Percentiles rank a stretch among this genome's conserved stretches.
These are phyloP conservation scores for Cygnus atratus DNA, from an alignment of 2,113 vertebrate species.

Conservation along the genomic window DNA sequence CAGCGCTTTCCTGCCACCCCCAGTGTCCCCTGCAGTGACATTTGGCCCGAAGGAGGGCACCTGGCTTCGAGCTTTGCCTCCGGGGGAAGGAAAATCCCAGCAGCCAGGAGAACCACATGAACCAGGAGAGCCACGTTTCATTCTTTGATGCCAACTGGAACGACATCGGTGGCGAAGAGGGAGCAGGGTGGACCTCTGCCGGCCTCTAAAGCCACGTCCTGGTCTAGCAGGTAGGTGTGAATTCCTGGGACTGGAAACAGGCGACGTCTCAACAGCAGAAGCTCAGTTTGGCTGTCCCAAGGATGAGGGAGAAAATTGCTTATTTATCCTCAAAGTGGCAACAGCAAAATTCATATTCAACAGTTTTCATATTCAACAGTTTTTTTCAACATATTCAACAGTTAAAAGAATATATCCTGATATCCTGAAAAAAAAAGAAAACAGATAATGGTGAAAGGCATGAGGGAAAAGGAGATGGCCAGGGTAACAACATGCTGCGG, in stretches of 20 bases:
- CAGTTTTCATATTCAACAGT: too few species aligned
- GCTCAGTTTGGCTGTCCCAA: background rate
- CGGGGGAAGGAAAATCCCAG: background rate
- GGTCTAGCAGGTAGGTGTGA: background rate
- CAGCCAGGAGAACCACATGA: background rate
- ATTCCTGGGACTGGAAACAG: background rate
- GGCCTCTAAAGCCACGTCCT: background rate
- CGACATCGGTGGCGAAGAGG: rapidly evolving
- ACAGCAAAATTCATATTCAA: too few species aligned
- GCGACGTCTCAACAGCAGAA: background rate
- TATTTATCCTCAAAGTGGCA: background rate
- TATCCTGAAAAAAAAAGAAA: background rate
- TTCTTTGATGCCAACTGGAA: background rate
- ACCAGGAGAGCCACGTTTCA: too few species aligned
- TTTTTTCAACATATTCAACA: too few species aligned
- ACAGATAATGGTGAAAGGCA: background rate
- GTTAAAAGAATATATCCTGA: background rate
- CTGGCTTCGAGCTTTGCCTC: background rate
- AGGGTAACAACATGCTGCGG: rapidly evolving
- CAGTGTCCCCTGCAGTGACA: background rate
- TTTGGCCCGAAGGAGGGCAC: rapidly evolving
- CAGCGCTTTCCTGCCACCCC: background rate
- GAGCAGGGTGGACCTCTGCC: background rate
- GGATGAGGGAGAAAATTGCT: background rate
- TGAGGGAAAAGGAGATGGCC: rapidly evolving